Conservation (phyloP, 2,797 vertebrate genomes). For the Lacerta viridis region DNA sequence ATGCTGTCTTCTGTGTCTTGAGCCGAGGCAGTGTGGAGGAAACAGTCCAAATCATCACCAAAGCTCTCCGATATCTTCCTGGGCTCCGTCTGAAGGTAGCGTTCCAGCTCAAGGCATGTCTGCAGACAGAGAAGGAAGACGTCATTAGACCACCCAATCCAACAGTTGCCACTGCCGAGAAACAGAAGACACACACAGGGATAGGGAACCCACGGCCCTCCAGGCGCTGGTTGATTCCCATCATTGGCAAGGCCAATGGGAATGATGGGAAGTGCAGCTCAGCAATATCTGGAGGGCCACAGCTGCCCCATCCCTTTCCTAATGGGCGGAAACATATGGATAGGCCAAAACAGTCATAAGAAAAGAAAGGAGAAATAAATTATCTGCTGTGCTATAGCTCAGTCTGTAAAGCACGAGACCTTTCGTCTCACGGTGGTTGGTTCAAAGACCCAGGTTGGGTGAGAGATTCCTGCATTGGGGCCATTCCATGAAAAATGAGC, state of each 20-base stretch:
- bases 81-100: slow-evolving; percentile 98
- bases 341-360: background rate
- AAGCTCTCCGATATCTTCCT: slow-evolving; percentile 94
- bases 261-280: no score
- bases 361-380: background rate
- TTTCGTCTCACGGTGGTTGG: no score
- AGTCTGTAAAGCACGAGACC: background rate
- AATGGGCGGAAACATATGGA: slow-evolving; percentile 9
- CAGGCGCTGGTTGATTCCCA: no score
- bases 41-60: slow-evolving; percentile 92
- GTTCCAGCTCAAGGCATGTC: slow-evolving; percentile 97
- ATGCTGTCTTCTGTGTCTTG: slow-evolving; percentile 88
- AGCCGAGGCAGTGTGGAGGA: slow-evolving; percentile 90
- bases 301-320: background rate
- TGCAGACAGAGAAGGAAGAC: slow-evolving; percentile 75
- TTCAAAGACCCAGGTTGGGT: no score
- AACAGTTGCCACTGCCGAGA: background rate
- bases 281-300: no score
- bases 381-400: background rate
- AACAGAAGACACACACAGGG: slow-evolving; percentile 7
- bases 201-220: no score
- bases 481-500: no score
- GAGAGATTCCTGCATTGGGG: no score
- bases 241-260: no score
- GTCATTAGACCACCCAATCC: slow-evolving; percentile 62